Evolutionary conservation across 2,888 invertebrate genomes (phyloP).

Genomic region (Himalopsyche anomala): DNA sequence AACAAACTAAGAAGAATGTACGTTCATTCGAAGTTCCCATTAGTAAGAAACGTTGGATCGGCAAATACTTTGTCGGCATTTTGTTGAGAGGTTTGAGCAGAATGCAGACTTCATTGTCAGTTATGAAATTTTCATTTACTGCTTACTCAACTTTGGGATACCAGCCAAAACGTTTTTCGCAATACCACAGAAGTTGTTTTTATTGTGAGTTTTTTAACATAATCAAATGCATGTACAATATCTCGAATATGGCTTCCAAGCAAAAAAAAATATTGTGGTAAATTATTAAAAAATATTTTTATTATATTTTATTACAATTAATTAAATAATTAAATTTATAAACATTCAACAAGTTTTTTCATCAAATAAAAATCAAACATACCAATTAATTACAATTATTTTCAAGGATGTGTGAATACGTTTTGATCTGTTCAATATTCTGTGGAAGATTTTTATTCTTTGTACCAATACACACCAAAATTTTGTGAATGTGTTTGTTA

Average conservation of each 20-base stretch:
- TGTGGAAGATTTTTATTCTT: not conserved
- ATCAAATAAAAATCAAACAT: too few relatives aligned
- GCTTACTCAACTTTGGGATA: slow-evolving; percentile 31
- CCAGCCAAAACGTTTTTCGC: not conserved
- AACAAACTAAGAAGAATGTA: slow-evolving; percentile 6
- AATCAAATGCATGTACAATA: too few relatives aligned
- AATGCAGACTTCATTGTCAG: slow-evolving; percentile 34
- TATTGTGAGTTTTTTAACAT: not conserved
- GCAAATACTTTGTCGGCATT: slow-evolving; percentile 34
- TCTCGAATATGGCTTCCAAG: too few relatives aligned
- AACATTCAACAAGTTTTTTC: too few relatives aligned
- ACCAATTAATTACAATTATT: too few relatives aligned
- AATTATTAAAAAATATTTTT: too few relatives aligned
- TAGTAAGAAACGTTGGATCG: slow-evolving; percentile 16
- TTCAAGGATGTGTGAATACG: too few relatives aligned
- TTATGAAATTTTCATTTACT: slow-evolving; percentile 26
- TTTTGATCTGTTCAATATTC: not conserved
- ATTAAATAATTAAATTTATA: too few relatives aligned
- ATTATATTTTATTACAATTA: too few relatives aligned
- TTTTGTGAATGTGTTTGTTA: not conserved
- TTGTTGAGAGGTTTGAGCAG: slow-evolving; percentile 22
- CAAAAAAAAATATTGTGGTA: too few relatives aligned
- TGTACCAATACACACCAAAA: not conserved
- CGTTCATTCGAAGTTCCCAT: slow-evolving; percentile 19
- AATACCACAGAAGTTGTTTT: not conserved